Percentiles rank a stretch among this genome's conserved stretches.
Evolutionary conservation across 2,113 vertebrate species (phyloP).

Genomic region (Myocastor coypus): DNA sequence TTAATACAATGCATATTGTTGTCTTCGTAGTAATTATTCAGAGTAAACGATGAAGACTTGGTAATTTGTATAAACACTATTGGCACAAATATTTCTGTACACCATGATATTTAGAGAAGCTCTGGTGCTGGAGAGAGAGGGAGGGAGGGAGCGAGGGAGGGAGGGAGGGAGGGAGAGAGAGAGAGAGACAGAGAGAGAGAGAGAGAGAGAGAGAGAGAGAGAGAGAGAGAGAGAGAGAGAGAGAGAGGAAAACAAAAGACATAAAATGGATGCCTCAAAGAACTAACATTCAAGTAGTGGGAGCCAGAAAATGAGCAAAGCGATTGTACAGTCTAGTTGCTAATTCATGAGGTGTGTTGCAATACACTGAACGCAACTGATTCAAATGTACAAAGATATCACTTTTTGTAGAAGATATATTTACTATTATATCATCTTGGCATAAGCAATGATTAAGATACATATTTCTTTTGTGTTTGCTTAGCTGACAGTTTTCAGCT

Average conservation of each 20-base stretch:
- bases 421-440: background rate
- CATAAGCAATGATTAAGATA: background rate
- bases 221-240: too few relatives aligned
- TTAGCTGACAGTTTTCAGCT: background rate
- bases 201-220: background rate
- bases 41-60: too few relatives aligned
- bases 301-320: background rate
- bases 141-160: too few relatives aligned
- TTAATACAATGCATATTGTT: too few relatives aligned
- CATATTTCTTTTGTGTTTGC: background rate
- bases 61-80: too few relatives aligned
- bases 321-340: background rate
- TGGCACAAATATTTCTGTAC: too few relatives aligned
- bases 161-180: too few relatives aligned
- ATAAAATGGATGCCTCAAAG: background rate
- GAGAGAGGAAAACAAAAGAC: background rate
- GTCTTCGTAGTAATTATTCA: too few relatives aligned
- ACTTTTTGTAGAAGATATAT: background rate
- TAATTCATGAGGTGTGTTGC: background rate
- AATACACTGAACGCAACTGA: background rate
- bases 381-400: background rate
- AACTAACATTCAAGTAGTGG: background rate
- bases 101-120: background rate
- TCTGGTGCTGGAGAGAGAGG: background rate
- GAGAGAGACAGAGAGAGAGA: background rate